Evolutionary conservation across 2,888 invertebrate species (phyloP).

Genomic region (Seira sanloemensis): DNA sequence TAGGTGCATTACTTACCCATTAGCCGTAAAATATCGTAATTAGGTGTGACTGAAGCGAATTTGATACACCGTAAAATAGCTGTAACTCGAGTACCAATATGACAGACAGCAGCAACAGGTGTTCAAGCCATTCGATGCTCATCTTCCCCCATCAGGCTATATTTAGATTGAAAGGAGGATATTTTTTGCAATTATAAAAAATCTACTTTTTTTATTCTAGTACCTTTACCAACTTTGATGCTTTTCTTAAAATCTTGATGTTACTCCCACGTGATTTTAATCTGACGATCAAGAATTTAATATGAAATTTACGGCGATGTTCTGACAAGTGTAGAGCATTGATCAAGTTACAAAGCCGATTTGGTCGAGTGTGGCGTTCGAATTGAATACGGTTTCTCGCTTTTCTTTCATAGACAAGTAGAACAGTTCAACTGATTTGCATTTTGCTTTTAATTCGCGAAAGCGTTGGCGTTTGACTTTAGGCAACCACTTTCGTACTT

Average conservation of each 20-base stretch:
- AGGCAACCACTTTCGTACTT: too few relatives aligned
- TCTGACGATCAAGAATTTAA: background rate
- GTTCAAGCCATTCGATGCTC: background rate
- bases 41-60: background rate
- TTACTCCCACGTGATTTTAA: constrained; percentile 10
- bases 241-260: background rate
- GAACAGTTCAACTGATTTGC: too few relatives aligned
- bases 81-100: background rate
- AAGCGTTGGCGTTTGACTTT: too few relatives aligned
- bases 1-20: constrained; percentile 10
- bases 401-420: too few relatives aligned
- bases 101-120: constrained; percentile 24
- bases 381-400: too few relatives aligned
- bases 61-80: constrained; percentile 34
- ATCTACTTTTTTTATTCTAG: too few relatives aligned
- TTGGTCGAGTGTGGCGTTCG: too few relatives aligned
- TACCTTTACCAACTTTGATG: background rate
- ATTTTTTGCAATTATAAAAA: too few relatives aligned
- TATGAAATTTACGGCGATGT: too few relatives aligned
- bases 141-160: constrained; percentile 10
- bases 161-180: background rate
- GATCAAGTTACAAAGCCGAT: too few relatives aligned
- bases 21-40: constrained; percentile 13
- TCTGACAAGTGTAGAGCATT: too few relatives aligned
- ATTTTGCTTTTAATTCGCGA: too few relatives aligned